Evolutionary conservation across 2,888 invertebrate species (phyloP).

Genomic region (Argyra leucocephala): DNA sequence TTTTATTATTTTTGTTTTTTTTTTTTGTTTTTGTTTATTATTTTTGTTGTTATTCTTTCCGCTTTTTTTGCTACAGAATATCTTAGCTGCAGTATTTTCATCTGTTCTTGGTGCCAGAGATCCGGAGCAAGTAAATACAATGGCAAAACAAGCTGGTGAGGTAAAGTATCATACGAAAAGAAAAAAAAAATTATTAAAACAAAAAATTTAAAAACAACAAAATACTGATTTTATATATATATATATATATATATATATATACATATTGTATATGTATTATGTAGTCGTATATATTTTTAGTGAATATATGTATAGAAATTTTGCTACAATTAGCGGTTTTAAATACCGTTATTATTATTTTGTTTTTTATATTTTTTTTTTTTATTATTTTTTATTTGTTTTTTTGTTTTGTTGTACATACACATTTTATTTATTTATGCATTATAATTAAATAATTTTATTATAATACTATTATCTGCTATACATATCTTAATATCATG

Average conservation of each 20-base stretch:
- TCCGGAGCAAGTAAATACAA: conserved; percentile 83
- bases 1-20: conserved; percentile 15
- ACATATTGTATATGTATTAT: too few relatives aligned
- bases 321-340: too few relatives aligned
- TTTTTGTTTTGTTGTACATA: too few relatives aligned
- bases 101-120: conserved; percentile 84
- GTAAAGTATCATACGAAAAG: conserved; percentile 52
- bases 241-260: too few relatives aligned
- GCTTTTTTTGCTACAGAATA: conserved; percentile 65
- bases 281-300: not conserved
- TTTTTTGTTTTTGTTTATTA: conserved; percentile 11
- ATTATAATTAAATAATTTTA: too few relatives aligned
- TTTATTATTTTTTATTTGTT: conserved; percentile 9
- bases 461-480: too few relatives aligned
- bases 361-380: conserved; percentile 4
- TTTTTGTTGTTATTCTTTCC: conserved; percentile 21
- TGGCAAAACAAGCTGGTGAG: conserved; percentile 93
- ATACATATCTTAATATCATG: too few relatives aligned
- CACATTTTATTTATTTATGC: too few relatives aligned
- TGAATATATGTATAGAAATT: not conserved
- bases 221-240: too few relatives aligned
- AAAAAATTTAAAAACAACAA: not conserved
- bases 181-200: not conserved
- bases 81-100: conserved; percentile 85
- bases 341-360: not conserved